A percentile compares a stretch with the other conserved stretches of the same genome.
Conservation (phyloP, 2,888 invertebrate genomes). For the Phymatocera aterrima region DNA sequence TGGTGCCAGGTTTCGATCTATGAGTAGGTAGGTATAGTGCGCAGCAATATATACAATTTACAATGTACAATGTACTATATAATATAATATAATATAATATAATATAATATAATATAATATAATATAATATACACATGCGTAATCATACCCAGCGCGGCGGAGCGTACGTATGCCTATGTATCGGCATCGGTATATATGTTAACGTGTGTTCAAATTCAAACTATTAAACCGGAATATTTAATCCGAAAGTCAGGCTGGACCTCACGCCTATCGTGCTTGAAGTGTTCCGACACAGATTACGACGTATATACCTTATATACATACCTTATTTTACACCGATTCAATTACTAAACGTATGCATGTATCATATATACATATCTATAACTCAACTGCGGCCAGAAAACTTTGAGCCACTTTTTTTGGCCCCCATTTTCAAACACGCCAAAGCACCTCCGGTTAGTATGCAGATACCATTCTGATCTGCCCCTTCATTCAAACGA, state of each 20-base stretch:
- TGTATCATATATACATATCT: neutral
- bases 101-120: too few species aligned
- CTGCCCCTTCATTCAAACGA: too few species aligned
- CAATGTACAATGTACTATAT: too few species aligned
- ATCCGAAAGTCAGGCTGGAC: slow-evolving; percentile 67
- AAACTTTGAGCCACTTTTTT: too few species aligned
- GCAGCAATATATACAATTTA: too few species aligned
- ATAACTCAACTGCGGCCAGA: too few species aligned
- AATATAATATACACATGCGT: neutral
- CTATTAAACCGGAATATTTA: slow-evolving; percentile 59
- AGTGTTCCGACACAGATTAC: slow-evolving; percentile 64
- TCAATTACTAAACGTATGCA: slow-evolving; percentile 29
- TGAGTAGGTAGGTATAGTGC: neutral
- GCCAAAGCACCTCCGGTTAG: too few species aligned
- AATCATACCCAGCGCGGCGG: too few species aligned
- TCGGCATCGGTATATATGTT: neutral
- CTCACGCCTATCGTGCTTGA: slow-evolving; percentile 71
- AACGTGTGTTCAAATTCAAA: slow-evolving; percentile 45
- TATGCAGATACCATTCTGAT: too few species aligned
- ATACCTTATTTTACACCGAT: slow-evolving; percentile 26
- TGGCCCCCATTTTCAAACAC: too few species aligned
- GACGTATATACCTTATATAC: neutral
- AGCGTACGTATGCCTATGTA: neutral
- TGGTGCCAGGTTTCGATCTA: slow-evolving; percentile 6
- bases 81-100: too few species aligned